Base-by-base conservation (phyloP, 2,888 invertebrate species). In the Sarcophaga subvicina region DNA sequence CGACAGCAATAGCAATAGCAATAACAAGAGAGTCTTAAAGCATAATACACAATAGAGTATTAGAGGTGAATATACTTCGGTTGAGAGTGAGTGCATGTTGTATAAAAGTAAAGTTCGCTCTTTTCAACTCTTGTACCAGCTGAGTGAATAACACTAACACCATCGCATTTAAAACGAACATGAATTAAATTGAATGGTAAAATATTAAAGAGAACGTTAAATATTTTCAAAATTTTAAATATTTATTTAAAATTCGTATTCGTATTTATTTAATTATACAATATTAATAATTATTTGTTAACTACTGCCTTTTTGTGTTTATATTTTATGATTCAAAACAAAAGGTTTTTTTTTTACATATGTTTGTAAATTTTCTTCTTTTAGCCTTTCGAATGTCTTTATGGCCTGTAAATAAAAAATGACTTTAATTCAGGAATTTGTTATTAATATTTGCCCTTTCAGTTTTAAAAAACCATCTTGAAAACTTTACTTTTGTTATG, bases 21-120 rank as follows among this genome's bases (percentile, higher is more conserved):
- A 71, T 17, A 60, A 63, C 11, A 17, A 77, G 78, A 79, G 79
- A 84, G 76, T 76, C 76, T 84, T 84, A 76, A 87, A 70, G 14
- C 83, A 27, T 62, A 69, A 49, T 37, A 78, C 62, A 64, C 66
- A 81, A 62, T 20, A 62, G n/a, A 25, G 4, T 70, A 49, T 63
- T 47, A 72, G 37, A 20, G 63, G 45, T 54, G 17, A 54, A 54
- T 54, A 54, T 54, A 54, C 17, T 54, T 17, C 3, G 3, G 17
- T 17, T 37, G 37, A 37, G 37, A 37, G 37, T 37, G 8, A 37
- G 37, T 37, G 37, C 17, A 54, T 4, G 54, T 17, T 12, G 54
- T 5, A 54, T 14, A 54, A 17, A 17, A 14, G 2, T 54, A 62
- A 47, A 37, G 20, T 54, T 17, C 4, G 63, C 63, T 78, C 37